A percentile compares a stretch with the other conserved stretches of the same genome.
Evolutionary conservation across 2,797 vertebrate genomes (phyloP).

Genomic region (Melanotaenia parkinsoni): DNA sequence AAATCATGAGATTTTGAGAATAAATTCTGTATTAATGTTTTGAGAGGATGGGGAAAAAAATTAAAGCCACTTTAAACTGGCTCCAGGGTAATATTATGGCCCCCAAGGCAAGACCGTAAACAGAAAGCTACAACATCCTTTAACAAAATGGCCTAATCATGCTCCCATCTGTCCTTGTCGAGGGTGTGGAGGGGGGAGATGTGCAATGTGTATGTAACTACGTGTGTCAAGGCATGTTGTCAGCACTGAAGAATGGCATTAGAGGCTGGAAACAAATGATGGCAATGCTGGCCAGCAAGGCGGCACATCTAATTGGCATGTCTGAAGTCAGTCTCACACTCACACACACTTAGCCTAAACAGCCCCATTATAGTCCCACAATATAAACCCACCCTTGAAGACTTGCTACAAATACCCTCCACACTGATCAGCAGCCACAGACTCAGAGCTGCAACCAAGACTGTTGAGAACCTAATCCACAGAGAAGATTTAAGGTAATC

Average conservation of each 20-base stretch:
- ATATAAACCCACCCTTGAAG: conserved; percentile 84
- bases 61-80: conserved; percentile 12
- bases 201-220: conserved; percentile 39
- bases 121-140: conserved; percentile 43
- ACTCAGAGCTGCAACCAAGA: conserved; percentile 24
- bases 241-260: conserved; percentile 31
- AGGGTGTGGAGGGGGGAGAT: conserved; percentile 10
- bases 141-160: conserved; percentile 70
- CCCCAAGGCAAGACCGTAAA: conserved; percentile 16
- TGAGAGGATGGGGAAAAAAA: background rate
- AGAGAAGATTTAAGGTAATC: conserved; percentile 39
- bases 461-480: conserved; percentile 12
- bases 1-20: background rate
- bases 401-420: conserved; percentile 79
- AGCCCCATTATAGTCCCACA: conserved; percentile 67
- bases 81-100: background rate
- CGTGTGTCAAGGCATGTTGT: conserved; percentile 47
- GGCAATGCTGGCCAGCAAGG: conserved; percentile 50
- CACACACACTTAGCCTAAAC: conserved; percentile 67
- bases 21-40: background rate
- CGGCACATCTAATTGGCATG: conserved; percentile 65
- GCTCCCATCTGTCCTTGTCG: conserved; percentile 60
- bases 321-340: conserved; percentile 51
- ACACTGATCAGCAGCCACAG: conserved; percentile 38
- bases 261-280: conserved; percentile 41